Conservation (phyloP, 2,797 vertebrate species). For the Hipposideros larvatus region DNA sequence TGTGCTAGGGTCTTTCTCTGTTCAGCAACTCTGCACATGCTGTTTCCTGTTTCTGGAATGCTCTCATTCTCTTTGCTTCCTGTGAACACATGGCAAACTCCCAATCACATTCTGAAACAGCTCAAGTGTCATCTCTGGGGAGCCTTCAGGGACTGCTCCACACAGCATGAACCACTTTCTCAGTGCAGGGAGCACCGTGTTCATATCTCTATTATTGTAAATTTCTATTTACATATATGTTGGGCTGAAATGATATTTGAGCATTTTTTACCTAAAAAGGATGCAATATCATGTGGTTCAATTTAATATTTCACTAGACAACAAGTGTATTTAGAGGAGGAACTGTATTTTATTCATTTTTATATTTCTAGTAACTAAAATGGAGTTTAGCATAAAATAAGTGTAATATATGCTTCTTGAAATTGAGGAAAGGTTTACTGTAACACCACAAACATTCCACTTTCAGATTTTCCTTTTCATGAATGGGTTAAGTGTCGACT, state of each 20-base stretch:
- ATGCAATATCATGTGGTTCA: not conserved
- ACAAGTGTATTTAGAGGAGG: not conserved
- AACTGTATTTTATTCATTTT: slow-evolving; percentile 24
- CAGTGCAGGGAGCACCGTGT: not conserved
- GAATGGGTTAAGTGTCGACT: not conserved
- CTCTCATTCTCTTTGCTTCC: slow-evolving; percentile 22
- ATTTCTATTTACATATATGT: not conserved
- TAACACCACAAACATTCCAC: not conserved
- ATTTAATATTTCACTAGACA: not conserved
- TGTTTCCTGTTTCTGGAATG: slow-evolving; percentile 33
- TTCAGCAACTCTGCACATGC: not conserved
- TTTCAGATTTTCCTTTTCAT: slow-evolving; percentile 42
- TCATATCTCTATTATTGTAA: not conserved
- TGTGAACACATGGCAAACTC: not conserved
- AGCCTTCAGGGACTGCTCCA: not conserved
- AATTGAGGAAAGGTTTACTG: slow-evolving; percentile 38
- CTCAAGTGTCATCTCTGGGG: not conserved
- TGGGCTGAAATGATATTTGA: not conserved
- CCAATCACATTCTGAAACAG: not conserved
- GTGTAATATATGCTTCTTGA: not conserved
- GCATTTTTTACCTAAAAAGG: not conserved
- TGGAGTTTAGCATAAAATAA: not conserved
- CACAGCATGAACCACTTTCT: not conserved
- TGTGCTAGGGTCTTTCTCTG: not conserved
- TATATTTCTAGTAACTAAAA: slow-evolving; percentile 43